A percentile compares a stretch with the other conserved stretches of the same genome.
phyloP scores from a whole-genome alignment of 1,140 invertebrate species.

The Halictus rubicundus region DNA sequence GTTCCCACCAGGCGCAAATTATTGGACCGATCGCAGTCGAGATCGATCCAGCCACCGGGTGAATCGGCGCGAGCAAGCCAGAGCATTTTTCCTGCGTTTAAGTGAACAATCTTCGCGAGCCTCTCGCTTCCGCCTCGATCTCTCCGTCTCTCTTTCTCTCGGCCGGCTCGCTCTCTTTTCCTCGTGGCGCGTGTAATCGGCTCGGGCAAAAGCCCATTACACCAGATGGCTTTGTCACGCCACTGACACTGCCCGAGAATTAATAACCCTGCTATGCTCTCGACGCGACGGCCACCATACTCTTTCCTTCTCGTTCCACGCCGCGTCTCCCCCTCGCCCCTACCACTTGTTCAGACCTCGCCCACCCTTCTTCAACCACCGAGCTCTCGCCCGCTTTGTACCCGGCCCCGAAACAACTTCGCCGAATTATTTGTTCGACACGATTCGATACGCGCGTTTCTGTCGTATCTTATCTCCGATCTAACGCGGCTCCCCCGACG shows the following conservation, averaged over 20 bases:
- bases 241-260: slow-evolving; percentile 57
- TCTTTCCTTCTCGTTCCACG: slow-evolving; percentile 2
- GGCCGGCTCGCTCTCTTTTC: not conserved
- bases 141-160: not conserved
- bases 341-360: not conserved
- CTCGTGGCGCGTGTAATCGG: slow-evolving; percentile 56
- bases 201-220: slow-evolving; percentile 58
- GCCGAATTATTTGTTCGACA: slow-evolving; percentile 65
- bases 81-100: not conserved
- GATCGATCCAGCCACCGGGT: not conserved
- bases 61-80: not conserved
- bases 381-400: slow-evolving; percentile 29
- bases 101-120: not conserved
- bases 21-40: not conserved
- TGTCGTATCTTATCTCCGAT: slow-evolving; percentile 62
- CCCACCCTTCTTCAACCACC: not conserved
- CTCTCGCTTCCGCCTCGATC: not conserved
- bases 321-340: not conserved
- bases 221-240: slow-evolving; percentile 64
- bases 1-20: not conserved
- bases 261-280: slow-evolving; percentile 58
- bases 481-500: slow-evolving; percentile 46
- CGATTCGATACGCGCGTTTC: slow-evolving; percentile 63
- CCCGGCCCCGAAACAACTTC: slow-evolving; percentile 43
- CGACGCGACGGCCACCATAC: slow-evolving; percentile 40